Base-by-base conservation (phyloP, 2,888 invertebrate genomes). In the Bombylius discolor region DNA sequence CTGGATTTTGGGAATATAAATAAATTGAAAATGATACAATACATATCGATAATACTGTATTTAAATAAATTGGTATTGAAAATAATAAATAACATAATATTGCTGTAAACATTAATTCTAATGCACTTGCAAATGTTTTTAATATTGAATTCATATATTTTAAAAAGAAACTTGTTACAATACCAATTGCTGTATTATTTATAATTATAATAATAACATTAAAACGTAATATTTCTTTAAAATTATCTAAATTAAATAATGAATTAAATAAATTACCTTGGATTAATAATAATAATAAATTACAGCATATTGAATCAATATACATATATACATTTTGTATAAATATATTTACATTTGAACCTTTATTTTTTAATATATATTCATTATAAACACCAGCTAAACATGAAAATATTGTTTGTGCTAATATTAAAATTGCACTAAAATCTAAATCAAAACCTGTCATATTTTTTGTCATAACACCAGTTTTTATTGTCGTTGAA, bases 261-360 rank as follows among this genome's bases (percentile, higher is more conserved):
- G 85, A 81, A 34, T 76, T 76, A 1, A 73, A 58, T 0, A 86
- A 66, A 64, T 85, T 81, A 1, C 87, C 89, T 68, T 84, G 82
- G 5, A 79, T 68, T 53, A 81, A 63, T 48, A 95, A 76, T 57
- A 93, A 77, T 5, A 82, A 71, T n/a, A 85, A 71, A 72, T 95
- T 96, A 70, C 93, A 94, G n/a, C 93, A 67, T 60, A 96, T 92
- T 5, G 95, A 95, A 72, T 96, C 92, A 36, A 92, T 69, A 71
- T 96, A 96, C 92, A 96, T 94, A 67, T 92, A 96, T 8, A 93
- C 83, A 71, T 96, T 97, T 74, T 96, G 96, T 61, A 95, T 76
- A 74, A 90, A 92, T 66, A 96, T 88, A 68, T 93, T 88, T 0
- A 93, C 86, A 62, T 87, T 83, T 4, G 84, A 81, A 23, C 91